phyloP scores from a whole-genome alignment of 2,888 invertebrate species.

The Lasioglossum pauxillum region DNA sequence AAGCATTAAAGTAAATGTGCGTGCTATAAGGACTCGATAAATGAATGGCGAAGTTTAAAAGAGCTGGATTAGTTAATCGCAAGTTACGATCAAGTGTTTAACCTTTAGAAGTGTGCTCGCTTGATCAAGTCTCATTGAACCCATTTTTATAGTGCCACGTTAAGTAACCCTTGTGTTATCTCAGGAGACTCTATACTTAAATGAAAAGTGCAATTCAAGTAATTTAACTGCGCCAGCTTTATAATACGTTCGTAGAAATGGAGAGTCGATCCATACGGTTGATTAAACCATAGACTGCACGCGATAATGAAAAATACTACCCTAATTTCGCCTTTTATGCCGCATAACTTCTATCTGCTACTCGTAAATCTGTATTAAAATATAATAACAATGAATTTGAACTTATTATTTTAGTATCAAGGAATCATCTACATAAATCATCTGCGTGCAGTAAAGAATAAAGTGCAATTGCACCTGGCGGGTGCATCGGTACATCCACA shows the following conservation, averaged over 20 bases:
- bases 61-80: background rate
- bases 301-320: background rate
- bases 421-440: background rate
- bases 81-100: background rate
- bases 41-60: too few relatives aligned
- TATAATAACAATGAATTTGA: background rate
- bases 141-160: background rate
- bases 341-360: background rate
- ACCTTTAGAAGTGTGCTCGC: background rate
- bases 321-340: background rate
- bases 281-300: background rate
- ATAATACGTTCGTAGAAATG: conserved; percentile 4
- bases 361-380: background rate
- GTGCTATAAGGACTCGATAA: background rate
- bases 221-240: background rate
- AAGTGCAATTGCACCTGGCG: too few relatives aligned
- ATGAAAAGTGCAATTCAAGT: background rate
- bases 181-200: background rate
- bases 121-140: background rate
- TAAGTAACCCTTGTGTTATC: background rate
- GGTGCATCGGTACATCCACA: too few relatives aligned
- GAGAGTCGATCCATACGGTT: background rate
- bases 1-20: background rate
- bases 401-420: background rate
- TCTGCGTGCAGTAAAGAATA: too few relatives aligned